Evolutionary conservation across 2,797 vertebrate genomes (phyloP), one percentile per base, ranked within the genome.

Genomic region (Diplodus sargus): DNA sequence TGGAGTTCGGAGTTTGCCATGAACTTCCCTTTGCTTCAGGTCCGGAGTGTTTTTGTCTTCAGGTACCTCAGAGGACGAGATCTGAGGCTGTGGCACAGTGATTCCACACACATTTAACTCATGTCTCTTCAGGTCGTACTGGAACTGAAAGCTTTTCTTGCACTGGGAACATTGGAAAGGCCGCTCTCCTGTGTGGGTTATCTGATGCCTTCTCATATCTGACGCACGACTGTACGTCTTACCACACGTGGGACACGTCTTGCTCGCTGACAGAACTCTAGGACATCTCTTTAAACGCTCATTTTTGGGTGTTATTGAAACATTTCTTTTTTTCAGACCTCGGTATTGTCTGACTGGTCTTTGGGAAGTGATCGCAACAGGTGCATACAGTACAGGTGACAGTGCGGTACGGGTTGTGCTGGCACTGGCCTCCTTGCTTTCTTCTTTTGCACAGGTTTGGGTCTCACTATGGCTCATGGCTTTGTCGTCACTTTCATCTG

Each of bases 191-290:
- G 71, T 85, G 58, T 85, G 79, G 52, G 39, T 79, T 23, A 58
- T 64, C 75, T 85, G 75, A 59, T 78, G 83, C 14, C 75, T 59
- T 43, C 61, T 59, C 79, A 85, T 81, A 47, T 85, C 71, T 15
- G 83, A 66, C 0, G 70, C 75, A 8, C 63, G 58, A 28, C 79
- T 85, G 76, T 75, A 79, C 0, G 72, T 82, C 58, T 76, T 82
- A 11, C 68, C 72, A 10, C 79, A 85, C 0, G 34, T 79, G 8
- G 62, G 71, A 34, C 83, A 78, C 5, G 76, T 82, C 48, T 69
- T 85, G 42, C 47, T 51, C 3, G 53, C 53, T 30, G 57, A 34
- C 2, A 4, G 15, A 61, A n/a, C 23, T 30, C 2, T n/a, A 23
- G 20, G 34, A 30, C n/a, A 11, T 1, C 20, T 59, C 51, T 62